Evolutionary conservation across 2,797 vertebrate species (phyloP).

Genomic region (Chrosomus eos): DNA sequence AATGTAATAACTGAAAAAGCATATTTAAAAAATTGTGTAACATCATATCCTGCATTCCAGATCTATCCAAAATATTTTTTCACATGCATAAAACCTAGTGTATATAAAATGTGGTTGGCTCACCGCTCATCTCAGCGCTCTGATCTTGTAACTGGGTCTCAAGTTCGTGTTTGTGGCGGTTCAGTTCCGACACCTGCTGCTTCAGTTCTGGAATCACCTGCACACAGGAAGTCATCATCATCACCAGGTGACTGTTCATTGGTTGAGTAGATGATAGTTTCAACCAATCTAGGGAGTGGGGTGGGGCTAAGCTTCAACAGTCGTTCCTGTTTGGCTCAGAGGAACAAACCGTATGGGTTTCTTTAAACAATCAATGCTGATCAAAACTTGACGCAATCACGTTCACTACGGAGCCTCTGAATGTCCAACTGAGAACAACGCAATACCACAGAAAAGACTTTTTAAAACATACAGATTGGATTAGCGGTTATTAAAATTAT

Average conservation of each 20-base stretch:
- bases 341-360: no score
- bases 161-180: constrained; percentile 88
- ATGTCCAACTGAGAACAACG: no score
- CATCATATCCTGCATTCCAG: not conserved
- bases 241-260: not conserved
- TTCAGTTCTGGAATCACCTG: constrained; percentile 92
- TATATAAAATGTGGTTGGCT: not conserved
- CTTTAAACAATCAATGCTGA: no score
- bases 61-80: not conserved
- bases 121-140: constrained; percentile 80
- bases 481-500: no score
- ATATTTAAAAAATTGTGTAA: not conserved
- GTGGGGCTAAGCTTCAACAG: no score
- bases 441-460: no score
- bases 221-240: constrained; percentile 33
- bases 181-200: constrained; percentile 88
- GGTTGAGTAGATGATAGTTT: no score
- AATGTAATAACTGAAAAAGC: not conserved
- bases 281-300: no score
- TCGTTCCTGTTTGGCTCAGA: no score
- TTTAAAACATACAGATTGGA: no score
- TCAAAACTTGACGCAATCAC: no score
- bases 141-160: constrained; percentile 82
- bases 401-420: no score
- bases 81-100: not conserved